Evolutionary conservation across 2,888 invertebrate species (phyloP).

Genomic region (Shargacucullia verbasci): DNA sequence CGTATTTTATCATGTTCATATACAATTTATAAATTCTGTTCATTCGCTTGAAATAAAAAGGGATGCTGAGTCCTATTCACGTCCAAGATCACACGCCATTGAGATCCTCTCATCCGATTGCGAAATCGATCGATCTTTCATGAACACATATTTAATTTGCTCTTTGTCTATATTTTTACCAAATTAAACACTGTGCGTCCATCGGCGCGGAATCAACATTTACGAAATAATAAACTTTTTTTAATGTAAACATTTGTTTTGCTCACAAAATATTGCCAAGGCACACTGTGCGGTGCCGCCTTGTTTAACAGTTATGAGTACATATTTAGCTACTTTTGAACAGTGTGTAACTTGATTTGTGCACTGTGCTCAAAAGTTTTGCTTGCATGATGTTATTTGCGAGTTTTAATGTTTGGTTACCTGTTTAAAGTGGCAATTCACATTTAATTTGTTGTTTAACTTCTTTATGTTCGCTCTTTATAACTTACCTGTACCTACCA

Average conservation of each 20-base stretch:
- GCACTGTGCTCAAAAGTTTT: conserved; percentile 21
- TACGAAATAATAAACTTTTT: conserved; percentile 17
- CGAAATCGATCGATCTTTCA: conserved; percentile 6
- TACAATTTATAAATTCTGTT: not conserved
- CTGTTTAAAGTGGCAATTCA: not conserved
- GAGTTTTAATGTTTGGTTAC: conserved; percentile 15
- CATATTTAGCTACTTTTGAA: conserved; percentile 10
- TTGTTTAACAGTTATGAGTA: conserved; percentile 10
- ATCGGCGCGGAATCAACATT: conserved; percentile 21
- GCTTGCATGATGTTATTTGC: conserved; percentile 20
- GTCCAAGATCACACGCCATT: conserved; percentile 9
- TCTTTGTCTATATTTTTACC: conserved; percentile 36
- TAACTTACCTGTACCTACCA: too few species aligned
- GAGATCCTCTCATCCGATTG: conserved; percentile 23
- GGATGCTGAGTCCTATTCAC: not conserved
- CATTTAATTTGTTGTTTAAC: not conserved
- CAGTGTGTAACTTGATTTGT: not conserved
- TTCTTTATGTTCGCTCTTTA: too few species aligned
- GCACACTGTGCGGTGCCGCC: not conserved
- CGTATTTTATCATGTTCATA: too few species aligned
- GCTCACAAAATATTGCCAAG: conserved; percentile 4
- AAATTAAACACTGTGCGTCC: conserved; percentile 28
- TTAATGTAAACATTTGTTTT: conserved; percentile 7
- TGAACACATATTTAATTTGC: conserved; percentile 22
- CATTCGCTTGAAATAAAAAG: not conserved